Evolutionary conservation across 2,888 invertebrate species (phyloP), one percentile per base, ranked within the genome.

Genomic region (Aradus depressus): DNA sequence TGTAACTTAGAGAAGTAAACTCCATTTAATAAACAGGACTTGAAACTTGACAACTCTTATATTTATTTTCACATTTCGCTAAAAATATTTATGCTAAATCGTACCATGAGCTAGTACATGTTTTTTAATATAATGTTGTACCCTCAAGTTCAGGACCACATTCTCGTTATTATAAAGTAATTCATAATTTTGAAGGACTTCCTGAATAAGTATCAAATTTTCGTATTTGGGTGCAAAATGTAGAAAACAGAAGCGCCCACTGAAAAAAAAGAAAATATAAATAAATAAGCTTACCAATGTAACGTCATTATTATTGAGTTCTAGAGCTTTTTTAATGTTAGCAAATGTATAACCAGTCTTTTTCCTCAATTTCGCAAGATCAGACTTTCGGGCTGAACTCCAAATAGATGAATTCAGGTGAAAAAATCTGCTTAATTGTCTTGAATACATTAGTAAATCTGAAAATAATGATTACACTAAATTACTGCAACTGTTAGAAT

Each of bases 331-430:
- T 64, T 91, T 91, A 68, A 97, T 97, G 66, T 96, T 95, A 12
- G 87, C 74, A 70, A 96, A 90, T 5, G 95, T 86, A 67, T 92
- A 96, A 5, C 97, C 97, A 3, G 97, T 98, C 65, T 85, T 86
- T 68, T 93, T 96, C 18, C 98, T 75, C 18, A 98, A 73, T 60
- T 84, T 79, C 22, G 88, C 83, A 26, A 96, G 70, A 8, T 81
- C 71, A 23, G 84, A 80, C 62, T 89, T 88, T 60, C 79, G 81
- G 1, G 69, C 59, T 1, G 73, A 70, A 4, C 78, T 75, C 62
- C 74, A 73, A 23, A 72, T 68, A 44, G 69, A 57, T 4, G 69
- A 69, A 53, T 73, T 72, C n/a, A 74, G 72, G 63, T 81, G 79
- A 22, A 79, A 62, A 50, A 76, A 72, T 48, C 79, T 73, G 44